These are phyloP conservation scores for Tragopan temminckii DNA, from an alignment of 2,797 vertebrate genomes.

Conservation along the genomic window DNA sequence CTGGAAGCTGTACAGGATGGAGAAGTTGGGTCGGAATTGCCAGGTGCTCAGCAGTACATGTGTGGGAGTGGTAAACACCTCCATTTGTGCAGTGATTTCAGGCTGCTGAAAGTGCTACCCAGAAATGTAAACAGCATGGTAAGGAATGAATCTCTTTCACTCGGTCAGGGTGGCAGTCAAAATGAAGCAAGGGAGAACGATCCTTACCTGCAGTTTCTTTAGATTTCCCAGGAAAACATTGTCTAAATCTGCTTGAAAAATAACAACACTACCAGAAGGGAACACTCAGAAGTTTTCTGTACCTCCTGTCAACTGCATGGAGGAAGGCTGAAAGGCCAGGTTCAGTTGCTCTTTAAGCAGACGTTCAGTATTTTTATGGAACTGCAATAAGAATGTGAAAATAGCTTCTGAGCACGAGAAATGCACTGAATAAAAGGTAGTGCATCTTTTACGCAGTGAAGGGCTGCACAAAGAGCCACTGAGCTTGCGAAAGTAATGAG, in stretches of 20 bases:
- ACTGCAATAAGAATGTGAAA: background rate
- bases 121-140: background rate
- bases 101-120: background rate
- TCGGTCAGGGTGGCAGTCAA: background rate
- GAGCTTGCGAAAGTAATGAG: background rate
- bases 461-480: background rate
- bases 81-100: background rate
- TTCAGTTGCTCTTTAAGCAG: background rate
- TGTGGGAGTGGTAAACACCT: background rate
- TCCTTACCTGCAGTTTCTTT: background rate
- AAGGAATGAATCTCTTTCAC: constrained; percentile 22
- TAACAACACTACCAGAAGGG: background rate
- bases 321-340: background rate
- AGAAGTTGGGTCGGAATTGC: background rate
- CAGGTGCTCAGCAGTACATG: background rate
- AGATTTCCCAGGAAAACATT: background rate
- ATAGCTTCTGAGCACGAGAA: background rate
- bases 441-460: background rate
- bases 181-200: background rate
- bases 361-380: background rate
- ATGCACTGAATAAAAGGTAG: background rate
- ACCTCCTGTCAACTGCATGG: background rate
- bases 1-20: background rate
- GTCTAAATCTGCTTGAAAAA: background rate
- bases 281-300: background rate